phyloP scores from a whole-genome alignment of 2,797 vertebrate species.

The Lophius americanus region DNA sequence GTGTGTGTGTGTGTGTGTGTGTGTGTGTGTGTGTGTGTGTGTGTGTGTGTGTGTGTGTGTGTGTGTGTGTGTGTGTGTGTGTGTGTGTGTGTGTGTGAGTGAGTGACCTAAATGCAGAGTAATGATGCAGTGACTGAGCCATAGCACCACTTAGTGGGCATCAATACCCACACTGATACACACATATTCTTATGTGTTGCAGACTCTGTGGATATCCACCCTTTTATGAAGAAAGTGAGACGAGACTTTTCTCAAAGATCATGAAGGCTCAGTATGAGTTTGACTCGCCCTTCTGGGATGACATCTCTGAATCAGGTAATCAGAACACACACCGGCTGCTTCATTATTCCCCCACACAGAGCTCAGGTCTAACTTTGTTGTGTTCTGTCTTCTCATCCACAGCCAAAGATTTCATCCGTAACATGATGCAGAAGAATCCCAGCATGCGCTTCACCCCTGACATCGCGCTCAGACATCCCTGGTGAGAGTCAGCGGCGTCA shows the following conservation, averaged over 20 bases:
- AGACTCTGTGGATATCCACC: slow-evolving; percentile 98
- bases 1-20: too few species aligned
- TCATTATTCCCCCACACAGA: background rate
- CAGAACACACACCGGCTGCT: background rate
- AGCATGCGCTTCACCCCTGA: slow-evolving; percentile 88
- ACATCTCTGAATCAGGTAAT: slow-evolving; percentile 95
- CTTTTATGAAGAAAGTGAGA: slow-evolving; percentile 95
- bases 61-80: too few species aligned
- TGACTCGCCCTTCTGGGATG: slow-evolving; percentile 97
- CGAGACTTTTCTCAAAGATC: slow-evolving; percentile 95
- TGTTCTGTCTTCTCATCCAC: slow-evolving; percentile 25
- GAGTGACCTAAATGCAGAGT: background rate
- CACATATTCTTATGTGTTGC: background rate
- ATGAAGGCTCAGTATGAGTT: slow-evolving; percentile 97
- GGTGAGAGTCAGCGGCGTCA: slow-evolving; percentile 80
- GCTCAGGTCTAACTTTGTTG: background rate
- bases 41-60: background rate
- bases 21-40: background rate
- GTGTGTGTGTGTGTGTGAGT: background rate
- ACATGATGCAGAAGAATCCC: slow-evolving; percentile 94
- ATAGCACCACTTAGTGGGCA: slow-evolving; percentile 48
- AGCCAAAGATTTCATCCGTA: slow-evolving; percentile 97
- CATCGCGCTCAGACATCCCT: slow-evolving; percentile 91
- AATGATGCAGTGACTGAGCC: background rate
- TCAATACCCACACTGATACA: background rate